Evolutionary conservation across 2,888 invertebrate genomes (phyloP).

Genomic region (Synanthedon formicaeformis): DNA sequence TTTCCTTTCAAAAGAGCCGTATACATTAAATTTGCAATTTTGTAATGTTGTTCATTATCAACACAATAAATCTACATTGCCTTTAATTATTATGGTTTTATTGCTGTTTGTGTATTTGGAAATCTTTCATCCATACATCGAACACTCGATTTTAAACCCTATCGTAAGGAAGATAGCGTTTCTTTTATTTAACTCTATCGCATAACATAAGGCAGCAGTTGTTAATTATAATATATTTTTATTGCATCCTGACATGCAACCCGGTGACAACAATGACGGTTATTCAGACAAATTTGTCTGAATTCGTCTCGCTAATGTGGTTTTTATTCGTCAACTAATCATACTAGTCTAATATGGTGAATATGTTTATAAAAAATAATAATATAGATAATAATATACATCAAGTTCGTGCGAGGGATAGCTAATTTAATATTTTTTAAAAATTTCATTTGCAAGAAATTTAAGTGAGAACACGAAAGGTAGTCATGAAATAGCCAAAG

Average conservation of each 20-base stretch:
- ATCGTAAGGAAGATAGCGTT: too few relatives aligned
- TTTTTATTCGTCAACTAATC: neutral
- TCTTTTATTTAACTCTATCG: neutral
- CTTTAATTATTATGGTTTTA: conserved; percentile 41
- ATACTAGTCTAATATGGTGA: too few relatives aligned
- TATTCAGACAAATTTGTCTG: conserved; percentile 29
- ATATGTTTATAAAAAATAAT: too few relatives aligned
- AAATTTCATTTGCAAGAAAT: too few relatives aligned
- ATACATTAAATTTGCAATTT: neutral
- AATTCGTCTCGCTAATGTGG: conserved; percentile 7
- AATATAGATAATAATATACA: too few relatives aligned
- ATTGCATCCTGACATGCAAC: conserved; percentile 39
- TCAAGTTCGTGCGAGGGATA: too few relatives aligned
- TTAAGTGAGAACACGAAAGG: too few relatives aligned
- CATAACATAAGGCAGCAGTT: neutral
- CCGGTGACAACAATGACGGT: conserved; percentile 27
- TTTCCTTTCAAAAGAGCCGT: neutral
- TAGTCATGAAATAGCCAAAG: too few relatives aligned
- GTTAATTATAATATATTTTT: neutral
- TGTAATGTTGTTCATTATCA: conserved; percentile 18
- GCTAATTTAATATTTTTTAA: too few relatives aligned
- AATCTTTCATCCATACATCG: too few relatives aligned
- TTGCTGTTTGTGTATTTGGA: conserved; percentile 4
- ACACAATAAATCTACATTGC: conserved; percentile 38
- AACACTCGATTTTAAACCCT: neutral